These are phyloP conservation scores for Saxidomus purpurata DNA, from an alignment of 1,140 invertebrate genomes.

Conservation along the genomic window DNA sequence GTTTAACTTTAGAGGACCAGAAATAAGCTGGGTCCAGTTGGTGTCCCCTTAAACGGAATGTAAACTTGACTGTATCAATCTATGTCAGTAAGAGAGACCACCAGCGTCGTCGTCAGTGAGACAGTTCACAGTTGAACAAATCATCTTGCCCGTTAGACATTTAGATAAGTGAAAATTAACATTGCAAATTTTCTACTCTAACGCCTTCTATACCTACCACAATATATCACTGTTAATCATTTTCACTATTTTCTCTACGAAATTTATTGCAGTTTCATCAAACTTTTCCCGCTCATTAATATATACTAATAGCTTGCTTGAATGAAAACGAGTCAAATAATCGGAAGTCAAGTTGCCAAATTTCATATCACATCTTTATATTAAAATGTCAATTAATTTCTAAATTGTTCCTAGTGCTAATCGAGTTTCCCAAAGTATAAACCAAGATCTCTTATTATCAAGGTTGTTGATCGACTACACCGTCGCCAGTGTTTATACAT, in stretches of 20 bases:
- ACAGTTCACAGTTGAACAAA: conserved; percentile 43
- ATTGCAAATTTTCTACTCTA: conserved; percentile 62
- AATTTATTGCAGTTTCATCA: neutral
- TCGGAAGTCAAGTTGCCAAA: neutral
- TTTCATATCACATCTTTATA: neutral
- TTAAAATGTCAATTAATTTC: conserved; percentile 36
- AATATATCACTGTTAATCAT: conserved; percentile 41
- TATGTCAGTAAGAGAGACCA: neutral
- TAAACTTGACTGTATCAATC: neutral
- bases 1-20: too few relatives aligned
- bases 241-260: neutral
- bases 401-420: neutral
- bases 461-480: neutral
- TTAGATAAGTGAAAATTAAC: conserved; percentile 62
- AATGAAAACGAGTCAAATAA: neutral
- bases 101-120: conserved; percentile 10
- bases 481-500: conserved; percentile 41
- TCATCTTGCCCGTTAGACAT: conserved; percentile 34
- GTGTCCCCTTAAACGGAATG: too few relatives aligned
- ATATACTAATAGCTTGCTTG: neutral
- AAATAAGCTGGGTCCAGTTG: too few relatives aligned
- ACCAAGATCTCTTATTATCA: neutral
- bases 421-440: conserved; percentile 1
- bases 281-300: neutral
- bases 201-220: conserved; percentile 47